Percentiles rank a stretch among this genome's conserved stretches.
phyloP scores from a whole-genome alignment of 2,113 vertebrate species.

The Nothocercus nigrocapillus region DNA sequence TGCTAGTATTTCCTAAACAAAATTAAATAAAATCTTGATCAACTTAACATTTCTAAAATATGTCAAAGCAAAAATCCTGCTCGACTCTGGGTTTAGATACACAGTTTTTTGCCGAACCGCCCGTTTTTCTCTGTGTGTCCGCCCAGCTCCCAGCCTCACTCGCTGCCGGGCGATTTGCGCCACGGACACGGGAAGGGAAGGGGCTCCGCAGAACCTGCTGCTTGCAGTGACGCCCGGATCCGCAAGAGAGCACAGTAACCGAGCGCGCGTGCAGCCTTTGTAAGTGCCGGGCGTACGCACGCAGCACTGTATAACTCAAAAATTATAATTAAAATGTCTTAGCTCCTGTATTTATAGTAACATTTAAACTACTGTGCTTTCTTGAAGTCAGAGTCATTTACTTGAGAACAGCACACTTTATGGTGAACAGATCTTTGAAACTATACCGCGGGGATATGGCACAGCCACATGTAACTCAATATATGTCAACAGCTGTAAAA shows the following conservation, averaged over 20 bases:
- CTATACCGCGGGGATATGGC: conserved; percentile 83
- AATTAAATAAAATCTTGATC: background rate
- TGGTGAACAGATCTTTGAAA: conserved; percentile 88
- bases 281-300: conserved; percentile 78
- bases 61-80: background rate
- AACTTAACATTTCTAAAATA: background rate
- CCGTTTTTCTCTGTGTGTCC: background rate
- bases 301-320: conserved; percentile 84
- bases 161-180: no score
- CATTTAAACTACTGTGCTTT: conserved; percentile 86
- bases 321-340: conserved; percentile 90
- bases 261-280: conserved; percentile 69
- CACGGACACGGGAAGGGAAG: no score
- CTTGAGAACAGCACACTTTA: conserved; percentile 86
- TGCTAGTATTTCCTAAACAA: background rate
- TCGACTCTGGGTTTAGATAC: background rate
- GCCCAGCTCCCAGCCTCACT: no score
- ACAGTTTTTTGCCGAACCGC: background rate
- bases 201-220: background rate
- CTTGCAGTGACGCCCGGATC: conserved; percentile 77
- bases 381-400: conserved; percentile 84
- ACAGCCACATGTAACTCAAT: conserved; percentile 90
- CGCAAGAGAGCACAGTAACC: conserved; percentile 82
- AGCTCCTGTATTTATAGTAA: conserved; percentile 88
- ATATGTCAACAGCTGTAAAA: conserved; percentile 93